Evolutionary conservation across 1,140 invertebrate species (phyloP).

Genomic region (Asbolus verrucosus): DNA sequence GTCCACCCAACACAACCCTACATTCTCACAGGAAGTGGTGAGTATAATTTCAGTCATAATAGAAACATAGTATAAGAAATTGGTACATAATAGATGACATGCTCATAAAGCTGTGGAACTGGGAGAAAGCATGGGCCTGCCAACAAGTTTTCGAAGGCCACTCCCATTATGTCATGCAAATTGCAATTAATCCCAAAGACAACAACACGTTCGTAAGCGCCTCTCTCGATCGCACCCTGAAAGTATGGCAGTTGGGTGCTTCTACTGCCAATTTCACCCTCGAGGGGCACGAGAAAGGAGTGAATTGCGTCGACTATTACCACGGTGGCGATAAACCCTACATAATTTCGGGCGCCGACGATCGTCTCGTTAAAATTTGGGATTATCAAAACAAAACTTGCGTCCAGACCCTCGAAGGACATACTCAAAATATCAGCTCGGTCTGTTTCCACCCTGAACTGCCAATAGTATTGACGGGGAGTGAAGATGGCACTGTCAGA

Average conservation of each 20-base stretch:
- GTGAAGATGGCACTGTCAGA: conserved; percentile 95
- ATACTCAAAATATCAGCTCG: conserved; percentile 95
- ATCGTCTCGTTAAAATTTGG: conserved; percentile 98
- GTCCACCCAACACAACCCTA: conserved; percentile 98
- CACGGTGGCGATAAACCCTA: conserved; percentile 99
- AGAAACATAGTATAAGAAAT: too few relatives aligned
- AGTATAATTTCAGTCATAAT: too few relatives aligned
- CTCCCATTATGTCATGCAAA: conserved; percentile 99
- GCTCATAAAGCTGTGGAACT: conserved; percentile 99
- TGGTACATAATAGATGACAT: conserved; percentile 99
- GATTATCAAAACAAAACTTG: conserved; percentile 99
- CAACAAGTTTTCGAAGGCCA: conserved; percentile 99
- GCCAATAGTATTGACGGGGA: conserved; percentile 96
- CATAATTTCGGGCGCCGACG: conserved; percentile 98
- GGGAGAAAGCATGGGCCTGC: conserved; percentile 98
- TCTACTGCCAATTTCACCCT: conserved; percentile 98
- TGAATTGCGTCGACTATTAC: conserved; percentile 99
- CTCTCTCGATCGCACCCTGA: conserved; percentile 96
- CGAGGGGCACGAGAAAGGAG: conserved; percentile 99
- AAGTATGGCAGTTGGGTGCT: conserved; percentile 84
- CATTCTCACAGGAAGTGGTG: conserved; percentile 96
- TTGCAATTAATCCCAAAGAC: conserved; percentile 99
- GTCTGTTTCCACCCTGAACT: conserved; percentile 97
- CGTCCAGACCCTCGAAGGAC: conserved; percentile 97
- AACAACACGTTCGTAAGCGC: conserved; percentile 99